phyloP scores from a whole-genome alignment of 2,888 invertebrate genomes.

The Platycnemis pennipes region DNA sequence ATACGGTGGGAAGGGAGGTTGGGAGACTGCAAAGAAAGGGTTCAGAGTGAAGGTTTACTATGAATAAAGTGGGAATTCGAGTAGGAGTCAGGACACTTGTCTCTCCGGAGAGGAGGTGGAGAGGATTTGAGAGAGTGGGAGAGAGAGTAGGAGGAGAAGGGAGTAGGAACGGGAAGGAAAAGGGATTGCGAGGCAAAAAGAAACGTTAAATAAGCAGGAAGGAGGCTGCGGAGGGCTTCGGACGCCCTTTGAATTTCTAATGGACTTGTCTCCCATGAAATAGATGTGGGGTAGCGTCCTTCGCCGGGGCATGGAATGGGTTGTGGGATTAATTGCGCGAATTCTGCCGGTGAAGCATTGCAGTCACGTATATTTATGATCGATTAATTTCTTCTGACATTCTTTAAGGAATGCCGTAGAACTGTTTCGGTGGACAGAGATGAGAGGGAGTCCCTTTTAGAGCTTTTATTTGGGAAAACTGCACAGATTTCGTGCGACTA shows the following conservation, averaged over 20 bases:
- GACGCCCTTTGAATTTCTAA: conserved; percentile 60
- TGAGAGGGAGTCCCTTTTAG: not conserved
- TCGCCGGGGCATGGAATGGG: not conserved
- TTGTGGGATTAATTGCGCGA: conserved; percentile 21
- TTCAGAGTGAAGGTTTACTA: conserved; percentile 37
- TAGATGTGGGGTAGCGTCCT: not conserved
- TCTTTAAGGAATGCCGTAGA: not conserved
- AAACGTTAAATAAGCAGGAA: conserved; percentile 60
- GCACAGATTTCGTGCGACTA: not conserved
- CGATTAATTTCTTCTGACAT: not conserved
- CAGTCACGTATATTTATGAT: conserved; percentile 36
- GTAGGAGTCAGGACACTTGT: not conserved
- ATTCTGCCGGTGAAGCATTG: conserved; percentile 6
- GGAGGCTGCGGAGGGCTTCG: not conserved
- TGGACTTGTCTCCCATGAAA: conserved; percentile 5
- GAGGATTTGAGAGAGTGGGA: not conserved
- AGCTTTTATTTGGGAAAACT: not conserved
- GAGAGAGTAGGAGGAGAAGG: not conserved
- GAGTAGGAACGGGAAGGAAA: not conserved
- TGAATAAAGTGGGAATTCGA: conserved; percentile 13
- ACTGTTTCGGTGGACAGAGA: not conserved
- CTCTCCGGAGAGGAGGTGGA: not conserved
- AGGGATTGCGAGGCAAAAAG: conserved; percentile 50
- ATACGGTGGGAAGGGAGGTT: not conserved
- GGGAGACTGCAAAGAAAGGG: not conserved